Base-by-base conservation (phyloP, 1,140 invertebrate species). In the Zaprionus africanus region DNA sequence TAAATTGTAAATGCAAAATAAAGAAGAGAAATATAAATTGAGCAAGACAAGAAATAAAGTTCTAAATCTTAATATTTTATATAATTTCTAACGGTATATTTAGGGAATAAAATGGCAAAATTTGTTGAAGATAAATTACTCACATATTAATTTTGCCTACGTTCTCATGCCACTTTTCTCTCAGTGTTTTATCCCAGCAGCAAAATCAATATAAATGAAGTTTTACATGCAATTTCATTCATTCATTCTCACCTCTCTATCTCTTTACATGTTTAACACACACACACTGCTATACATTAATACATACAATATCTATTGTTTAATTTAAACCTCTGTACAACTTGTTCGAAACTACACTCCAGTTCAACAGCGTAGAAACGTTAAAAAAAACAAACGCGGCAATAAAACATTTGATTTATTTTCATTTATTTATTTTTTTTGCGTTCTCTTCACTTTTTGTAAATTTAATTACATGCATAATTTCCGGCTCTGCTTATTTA, bases 391-490 rank as follows among this genome's bases (percentile, higher is more conserved):
- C 22, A 31, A 36, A 58, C 24, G 17, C 19, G 19, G 54, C 41
- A 60, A 28, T 66, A 73, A 61, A 72, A 73, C 31, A 71, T 67
- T 62, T 61, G 43, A 56, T 34, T 58, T 24, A 28, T 51, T 51
- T n/a, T 36, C 5, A n/a, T 31, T 49, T 61, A 49, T 31, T 17
- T 41, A n/a, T 19, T 26, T 62, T 38, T 38, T 54, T 11, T 3
- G 0, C 13, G 5, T 19, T 19, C 5, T 31, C 17, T 34, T 34
- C 17, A 51, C 34, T 71, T 71, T 64, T 63, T 70, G 22, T 65
- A 62, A 77, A 77, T 72, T 77, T 77, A 77, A 77, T 77, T 77
- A 72, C 75, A 72, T 71, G 75, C 75, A 65, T 76, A 76, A 76
- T 76, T 65, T 76, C 73, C 73, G 73, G 67, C 43, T 65, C 31